A percentile compares a stretch with the other conserved stretches of the same genome.
Conservation (phyloP, 2,113 vertebrate species). For the Columba janthina region DNA sequence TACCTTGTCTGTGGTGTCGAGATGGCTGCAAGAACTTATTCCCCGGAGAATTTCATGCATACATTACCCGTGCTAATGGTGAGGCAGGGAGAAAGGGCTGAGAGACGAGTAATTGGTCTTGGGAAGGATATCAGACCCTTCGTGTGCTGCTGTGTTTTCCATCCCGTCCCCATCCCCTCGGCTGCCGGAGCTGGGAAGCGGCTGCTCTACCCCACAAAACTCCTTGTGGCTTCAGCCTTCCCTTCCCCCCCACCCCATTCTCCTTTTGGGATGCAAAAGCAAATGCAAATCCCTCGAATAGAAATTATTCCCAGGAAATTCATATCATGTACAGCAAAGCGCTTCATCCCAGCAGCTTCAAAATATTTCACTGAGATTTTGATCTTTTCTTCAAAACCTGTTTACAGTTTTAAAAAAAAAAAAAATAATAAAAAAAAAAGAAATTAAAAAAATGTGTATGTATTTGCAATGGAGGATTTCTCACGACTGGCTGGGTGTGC, state of each 20-base stretch:
- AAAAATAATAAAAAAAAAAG: neutral
- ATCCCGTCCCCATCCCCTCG: neutral
- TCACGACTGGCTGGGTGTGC: neutral
- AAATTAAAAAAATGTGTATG: neutral
- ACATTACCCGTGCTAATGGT: rapidly evolving
- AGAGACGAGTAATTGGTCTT: rapidly evolving
- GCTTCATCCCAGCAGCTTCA: conserved; percentile 32
- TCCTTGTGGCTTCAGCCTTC: rapidly evolving
- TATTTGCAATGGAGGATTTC: neutral
- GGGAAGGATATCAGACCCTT: neutral
- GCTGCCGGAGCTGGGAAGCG: rapidly evolving
- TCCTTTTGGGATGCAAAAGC: neutral
- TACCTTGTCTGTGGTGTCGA: neutral
- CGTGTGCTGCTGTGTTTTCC: rapidly evolving
- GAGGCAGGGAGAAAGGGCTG: neutral
- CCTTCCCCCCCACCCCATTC: rapidly evolving
- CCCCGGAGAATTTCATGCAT: rapidly evolving
- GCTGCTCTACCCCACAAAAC: neutral
- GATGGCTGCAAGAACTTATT: neutral
- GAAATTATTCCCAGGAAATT: conserved; percentile 35
- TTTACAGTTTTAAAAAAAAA: conserved; percentile 4
- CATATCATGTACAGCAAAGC: neutral
- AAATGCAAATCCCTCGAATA: neutral
- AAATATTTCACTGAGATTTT: conserved; percentile 42
- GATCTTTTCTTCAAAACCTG: conserved; percentile 65